phyloP scores from a whole-genome alignment of 2,888 invertebrate species.

The Mystacides longicornis region DNA sequence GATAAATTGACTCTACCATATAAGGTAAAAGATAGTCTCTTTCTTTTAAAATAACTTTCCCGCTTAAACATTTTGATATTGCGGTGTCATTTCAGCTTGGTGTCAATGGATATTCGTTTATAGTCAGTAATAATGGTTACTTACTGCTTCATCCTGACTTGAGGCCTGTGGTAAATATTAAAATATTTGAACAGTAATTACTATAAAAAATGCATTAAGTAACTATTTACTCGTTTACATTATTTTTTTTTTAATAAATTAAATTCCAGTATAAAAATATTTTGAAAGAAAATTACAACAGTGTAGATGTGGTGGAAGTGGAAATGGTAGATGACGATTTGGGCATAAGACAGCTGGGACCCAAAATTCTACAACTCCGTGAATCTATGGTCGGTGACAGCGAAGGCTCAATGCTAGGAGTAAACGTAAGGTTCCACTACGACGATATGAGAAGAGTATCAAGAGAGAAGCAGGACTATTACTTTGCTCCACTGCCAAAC shows the following conservation, averaged over 20 bases:
- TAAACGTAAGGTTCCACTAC: conserved; percentile 74
- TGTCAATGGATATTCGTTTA: conserved; percentile 93
- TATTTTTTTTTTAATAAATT: not conserved
- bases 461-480: conserved; percentile 74
- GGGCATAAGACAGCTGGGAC: conserved; percentile 57
- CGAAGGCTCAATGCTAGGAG: conserved; percentile 55
- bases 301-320: conserved; percentile 91
- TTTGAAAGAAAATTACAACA: conserved; percentile 90
- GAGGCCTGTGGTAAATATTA: conserved; percentile 70
- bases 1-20: conserved; percentile 82
- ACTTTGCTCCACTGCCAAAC: conserved; percentile 69
- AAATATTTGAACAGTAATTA: not conserved
- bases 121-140: conserved; percentile 95
- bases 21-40: conserved; percentile 56
- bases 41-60: too few relatives aligned
- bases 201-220: not conserved
- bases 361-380: conserved; percentile 53
- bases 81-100: conserved; percentile 80
- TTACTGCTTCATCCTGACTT: conserved; percentile 90
- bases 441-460: conserved; percentile 80
- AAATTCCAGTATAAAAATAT: conserved; percentile 51
- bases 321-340: conserved; percentile 72
- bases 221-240: not conserved
- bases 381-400: conserved; percentile 62
- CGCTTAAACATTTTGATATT: too few relatives aligned